Evolutionary conservation across 2,888 invertebrate species (phyloP), one percentile per base, ranked within the genome.

Genomic region (Drosophila anomalata): DNA sequence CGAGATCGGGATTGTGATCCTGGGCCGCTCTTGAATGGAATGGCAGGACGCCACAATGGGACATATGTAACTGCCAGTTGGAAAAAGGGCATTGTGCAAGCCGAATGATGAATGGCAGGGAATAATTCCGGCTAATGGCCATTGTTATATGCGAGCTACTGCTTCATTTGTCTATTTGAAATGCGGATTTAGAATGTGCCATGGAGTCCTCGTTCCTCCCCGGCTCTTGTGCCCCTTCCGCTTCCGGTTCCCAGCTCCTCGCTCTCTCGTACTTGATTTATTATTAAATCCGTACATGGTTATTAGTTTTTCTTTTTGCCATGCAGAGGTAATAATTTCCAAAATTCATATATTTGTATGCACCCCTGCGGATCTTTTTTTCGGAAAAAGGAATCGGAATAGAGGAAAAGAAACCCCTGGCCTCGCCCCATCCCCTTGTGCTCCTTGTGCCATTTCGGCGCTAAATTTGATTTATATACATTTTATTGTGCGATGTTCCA

Each of bases 381-480:
- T 39, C 17, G 9, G 53, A 58, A 55, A 44, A 57, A 41, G 58
- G 47, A 50, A 47, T 41, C 17, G 36, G 48, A 59, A 63, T 31
- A 33, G 29, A 17, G 17, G 17, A 67, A 42, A 50, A 67, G 29
- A 31, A 33, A 55, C 68, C 48, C 47, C 22, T 24, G 22, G 22
- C 22, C 22, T 24, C 22, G 4, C 22, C 22, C 22, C 22, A 24
- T 24, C 22, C 22, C 22, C 17, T 17, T 17, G 17, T 17, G 17
- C 46, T 29, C 65, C 20, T 82, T 77, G 75, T 75, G 79, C 82
- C 79, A 77, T 87, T 85, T 81, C 76, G 63, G 76, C 78, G 82
- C 82, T 77, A 78, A 78, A 86, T 88, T 88, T 85, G 84, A 85
- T 85, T 85, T 85, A 85, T 85, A 88, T 80, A 79, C 77, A 85